Conservation (phyloP, 2,113 vertebrate genomes). For the Lampris incognitus region DNA sequence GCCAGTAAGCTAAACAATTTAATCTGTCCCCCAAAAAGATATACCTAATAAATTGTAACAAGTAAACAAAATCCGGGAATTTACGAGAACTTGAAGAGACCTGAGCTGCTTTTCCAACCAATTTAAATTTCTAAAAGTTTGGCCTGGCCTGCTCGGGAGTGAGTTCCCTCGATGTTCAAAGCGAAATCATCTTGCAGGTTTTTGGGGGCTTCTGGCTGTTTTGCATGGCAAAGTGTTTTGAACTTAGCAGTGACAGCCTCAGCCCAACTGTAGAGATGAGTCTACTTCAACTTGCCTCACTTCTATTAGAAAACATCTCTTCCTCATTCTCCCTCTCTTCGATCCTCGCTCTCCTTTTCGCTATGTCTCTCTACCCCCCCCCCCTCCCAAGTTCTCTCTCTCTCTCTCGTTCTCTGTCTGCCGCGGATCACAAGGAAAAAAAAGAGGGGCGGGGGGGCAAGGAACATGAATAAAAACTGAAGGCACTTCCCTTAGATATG, state of each 20-base stretch:
- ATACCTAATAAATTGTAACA: slow-evolving; percentile 17
- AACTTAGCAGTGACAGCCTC: slow-evolving; percentile 78
- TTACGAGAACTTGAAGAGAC: neutral
- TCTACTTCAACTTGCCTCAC: slow-evolving; percentile 66
- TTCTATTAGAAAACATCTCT: slow-evolving; percentile 79
- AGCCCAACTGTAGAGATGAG: slow-evolving; percentile 59
- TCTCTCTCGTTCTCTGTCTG: slow-evolving; percentile 59
- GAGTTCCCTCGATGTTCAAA: slow-evolving; percentile 73
- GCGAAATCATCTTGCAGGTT: slow-evolving; percentile 65
- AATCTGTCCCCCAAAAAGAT: slow-evolving; percentile 39
- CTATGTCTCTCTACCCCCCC: slow-evolving; percentile 8
- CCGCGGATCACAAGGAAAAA: slow-evolving; percentile 73
- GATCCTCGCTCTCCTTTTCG: neutral
- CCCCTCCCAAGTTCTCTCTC: slow-evolving; percentile 20
- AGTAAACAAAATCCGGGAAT: slow-evolving; percentile 11
- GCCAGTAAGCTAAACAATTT: slow-evolving; percentile 59
- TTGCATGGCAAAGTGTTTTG: slow-evolving; percentile 77
- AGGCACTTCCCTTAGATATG: slow-evolving; percentile 79
- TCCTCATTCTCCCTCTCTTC: slow-evolving; percentile 40
- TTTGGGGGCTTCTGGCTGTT: slow-evolving; percentile 62
- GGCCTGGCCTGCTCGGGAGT: slow-evolving; percentile 53
- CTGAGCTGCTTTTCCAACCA: neutral
- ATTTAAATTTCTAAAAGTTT: slow-evolving; percentile 44
- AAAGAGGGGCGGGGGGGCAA: slow-evolving; percentile 47
- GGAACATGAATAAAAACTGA: slow-evolving; percentile 82